Percentiles rank a stretch among this genome's conserved stretches.
Conservation (phyloP, 1,140 invertebrate species). For the Meloidogyne chitwoodi region DNA sequence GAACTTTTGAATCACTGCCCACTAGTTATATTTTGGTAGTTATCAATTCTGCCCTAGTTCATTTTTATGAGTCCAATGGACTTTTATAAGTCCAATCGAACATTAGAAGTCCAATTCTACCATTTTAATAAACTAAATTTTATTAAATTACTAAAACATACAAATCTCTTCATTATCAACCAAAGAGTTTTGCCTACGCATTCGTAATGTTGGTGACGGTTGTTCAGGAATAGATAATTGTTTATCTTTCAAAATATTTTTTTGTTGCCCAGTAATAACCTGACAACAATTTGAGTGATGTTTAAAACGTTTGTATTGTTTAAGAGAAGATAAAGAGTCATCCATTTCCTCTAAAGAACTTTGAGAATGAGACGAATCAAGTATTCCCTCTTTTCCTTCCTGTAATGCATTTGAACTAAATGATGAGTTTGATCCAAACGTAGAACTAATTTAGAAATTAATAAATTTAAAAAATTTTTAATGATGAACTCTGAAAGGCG, state of each 20-base stretch:
- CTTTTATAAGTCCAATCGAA: too few species aligned
- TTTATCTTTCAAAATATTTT: not conserved
- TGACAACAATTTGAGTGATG: not conserved
- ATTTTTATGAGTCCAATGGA: too few species aligned
- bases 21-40: too few species aligned
- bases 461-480: not conserved
- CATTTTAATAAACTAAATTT: too few species aligned
- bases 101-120: too few species aligned
- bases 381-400: not conserved
- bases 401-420: not conserved
- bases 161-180: not conserved
- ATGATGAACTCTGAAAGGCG: not conserved
- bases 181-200: not conserved
- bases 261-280: not conserved
- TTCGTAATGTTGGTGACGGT: not conserved
- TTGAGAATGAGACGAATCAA: not conserved
- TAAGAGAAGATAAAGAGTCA: not conserved
- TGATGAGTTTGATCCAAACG: not conserved
- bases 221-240: not conserved
- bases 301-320: not conserved
- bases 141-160: not conserved
- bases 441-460: not conserved
- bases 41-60: too few species aligned
- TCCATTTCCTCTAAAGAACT: constrained; percentile 14
- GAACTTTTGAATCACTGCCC: too few species aligned